A percentile compares a stretch with the other conserved stretches of the same genome.
Evolutionary conservation across 2,888 invertebrate species (phyloP).

Genomic region (Argyresthia albistria): DNA sequence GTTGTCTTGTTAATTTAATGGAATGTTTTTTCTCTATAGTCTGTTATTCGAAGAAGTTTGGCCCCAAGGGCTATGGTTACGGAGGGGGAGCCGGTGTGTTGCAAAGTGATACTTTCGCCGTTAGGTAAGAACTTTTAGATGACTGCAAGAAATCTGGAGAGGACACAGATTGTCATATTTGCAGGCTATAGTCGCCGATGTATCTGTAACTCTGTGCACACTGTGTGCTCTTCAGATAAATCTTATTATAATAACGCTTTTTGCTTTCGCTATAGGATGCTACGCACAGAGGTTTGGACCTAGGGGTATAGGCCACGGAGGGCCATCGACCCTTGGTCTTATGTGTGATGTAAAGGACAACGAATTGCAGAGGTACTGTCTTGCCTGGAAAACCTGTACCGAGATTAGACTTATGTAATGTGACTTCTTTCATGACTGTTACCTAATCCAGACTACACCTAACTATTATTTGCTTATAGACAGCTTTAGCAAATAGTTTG

Average conservation of each 20-base stretch:
- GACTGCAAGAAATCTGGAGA: slow-evolving; percentile 48
- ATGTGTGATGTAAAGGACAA: slow-evolving; percentile 87
- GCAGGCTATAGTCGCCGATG: slow-evolving; percentile 12
- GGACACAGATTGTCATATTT: slow-evolving; percentile 36
- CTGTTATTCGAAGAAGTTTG: slow-evolving; percentile 97
- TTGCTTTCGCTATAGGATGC: slow-evolving; percentile 82
- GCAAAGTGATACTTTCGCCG: slow-evolving; percentile 89
- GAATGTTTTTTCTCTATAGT: slow-evolving; percentile 71
- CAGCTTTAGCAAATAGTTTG: slow-evolving; percentile 40
- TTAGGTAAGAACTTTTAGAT: slow-evolving; percentile 77
- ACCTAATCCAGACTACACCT: slow-evolving; percentile 26
- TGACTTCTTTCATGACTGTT: slow-evolving; percentile 23
- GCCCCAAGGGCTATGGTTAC: slow-evolving; percentile 97
- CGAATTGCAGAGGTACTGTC: slow-evolving; percentile 80
- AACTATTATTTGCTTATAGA: slow-evolving; percentile 43
- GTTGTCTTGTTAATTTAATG: slow-evolving; percentile 24
- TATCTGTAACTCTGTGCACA: slow-evolving; percentile 7
- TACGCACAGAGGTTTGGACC: slow-evolving; percentile 97
- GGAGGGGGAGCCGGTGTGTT: slow-evolving; percentile 96
- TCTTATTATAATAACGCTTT: slow-evolving; percentile 45
- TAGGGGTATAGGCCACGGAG: slow-evolving; percentile 93
- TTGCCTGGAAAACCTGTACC: neutral
- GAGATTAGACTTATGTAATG: slow-evolving; percentile 27
- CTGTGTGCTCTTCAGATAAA: slow-evolving; percentile 45
- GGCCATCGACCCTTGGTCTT: slow-evolving; percentile 87